Evolutionary conservation across 2,113 vertebrate species (phyloP).

Genomic region (Leucoraja erinaceus): DNA sequence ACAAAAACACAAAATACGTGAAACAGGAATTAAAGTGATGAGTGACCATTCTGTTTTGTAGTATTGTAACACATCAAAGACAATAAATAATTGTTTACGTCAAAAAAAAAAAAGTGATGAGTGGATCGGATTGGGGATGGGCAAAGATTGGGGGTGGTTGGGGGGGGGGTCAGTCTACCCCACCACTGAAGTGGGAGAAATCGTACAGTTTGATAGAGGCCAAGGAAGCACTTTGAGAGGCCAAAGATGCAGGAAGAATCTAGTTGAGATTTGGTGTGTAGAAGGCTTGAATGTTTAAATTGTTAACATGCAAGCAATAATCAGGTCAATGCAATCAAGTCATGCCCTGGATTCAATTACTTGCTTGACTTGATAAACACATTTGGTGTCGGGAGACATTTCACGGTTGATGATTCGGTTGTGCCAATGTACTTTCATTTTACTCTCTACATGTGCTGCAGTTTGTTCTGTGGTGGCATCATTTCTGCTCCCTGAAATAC

Average conservation of each 20-base stretch:
- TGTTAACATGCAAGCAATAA: slow-evolving; percentile 30
- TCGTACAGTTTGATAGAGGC: too few relatives aligned
- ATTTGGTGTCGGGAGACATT: slow-evolving; percentile 18
- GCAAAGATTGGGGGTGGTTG: too few relatives aligned
- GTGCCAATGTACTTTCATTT: background rate
- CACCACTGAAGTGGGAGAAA: too few relatives aligned
- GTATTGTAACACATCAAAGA: too few relatives aligned
- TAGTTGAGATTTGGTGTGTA: background rate
- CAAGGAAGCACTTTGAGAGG: too few relatives aligned
- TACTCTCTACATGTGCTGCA: background rate
- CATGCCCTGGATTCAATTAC: background rate
- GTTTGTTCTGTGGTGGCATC: background rate
- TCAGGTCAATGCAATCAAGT: slow-evolving; percentile 3
- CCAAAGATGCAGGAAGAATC: background rate
- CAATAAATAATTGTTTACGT: too few relatives aligned
- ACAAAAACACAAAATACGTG: too few relatives aligned
- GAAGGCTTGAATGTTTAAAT: background rate
- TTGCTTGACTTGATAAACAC: slow-evolving; percentile 24
- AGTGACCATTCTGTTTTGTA: too few relatives aligned
- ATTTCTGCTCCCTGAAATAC: background rate
- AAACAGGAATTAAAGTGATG: too few relatives aligned
- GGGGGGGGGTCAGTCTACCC: too few relatives aligned
- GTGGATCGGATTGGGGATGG: too few relatives aligned
- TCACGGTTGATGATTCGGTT: background rate
- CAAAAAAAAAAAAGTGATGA: too few relatives aligned